Percentiles rank a stretch among this genome's conserved stretches.
phyloP scores from a whole-genome alignment of 1,140 invertebrate species.

The Aleiodes sp. region DNA sequence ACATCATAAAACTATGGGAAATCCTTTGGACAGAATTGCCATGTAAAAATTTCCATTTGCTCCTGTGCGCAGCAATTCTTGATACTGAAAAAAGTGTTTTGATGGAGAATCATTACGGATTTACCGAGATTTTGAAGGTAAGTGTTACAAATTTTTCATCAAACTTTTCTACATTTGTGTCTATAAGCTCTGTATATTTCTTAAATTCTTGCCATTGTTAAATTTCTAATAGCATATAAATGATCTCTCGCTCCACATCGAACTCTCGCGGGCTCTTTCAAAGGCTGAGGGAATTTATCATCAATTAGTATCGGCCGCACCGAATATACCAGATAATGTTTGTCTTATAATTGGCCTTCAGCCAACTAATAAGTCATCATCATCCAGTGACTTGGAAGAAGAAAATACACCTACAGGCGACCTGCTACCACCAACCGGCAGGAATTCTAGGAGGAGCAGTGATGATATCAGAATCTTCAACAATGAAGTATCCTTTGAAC shows the following conservation, averaged over 20 bases:
- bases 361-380: constrained; percentile 46
- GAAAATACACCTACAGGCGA: background rate
- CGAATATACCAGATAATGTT: constrained; percentile 74
- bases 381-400: constrained; percentile 34
- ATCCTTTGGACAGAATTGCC: constrained; percentile 91
- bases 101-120: constrained; percentile 90
- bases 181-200: constrained; percentile 11
- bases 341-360: constrained; percentile 74
- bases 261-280: constrained; percentile 81
- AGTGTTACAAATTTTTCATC: constrained; percentile 22
- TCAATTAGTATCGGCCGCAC: constrained; percentile 77
- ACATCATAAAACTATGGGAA: constrained; percentile 84
- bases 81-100: constrained; percentile 86
- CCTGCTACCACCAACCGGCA: background rate
- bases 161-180: constrained; percentile 7
- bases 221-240: constrained; percentile 87
- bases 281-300: constrained; percentile 90
- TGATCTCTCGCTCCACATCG: constrained; percentile 85
- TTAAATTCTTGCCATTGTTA: constrained; percentile 5
- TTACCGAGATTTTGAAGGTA: constrained; percentile 96
- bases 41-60: constrained; percentile 92
- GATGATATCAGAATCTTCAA: constrained; percentile 45
- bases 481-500: constrained; percentile 58
- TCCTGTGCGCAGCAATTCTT: constrained; percentile 90
- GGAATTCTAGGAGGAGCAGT: constrained; percentile 31